Base-by-base conservation (phyloP, 2,797 vertebrate species). In the Rhadinocentrus ornatus region DNA sequence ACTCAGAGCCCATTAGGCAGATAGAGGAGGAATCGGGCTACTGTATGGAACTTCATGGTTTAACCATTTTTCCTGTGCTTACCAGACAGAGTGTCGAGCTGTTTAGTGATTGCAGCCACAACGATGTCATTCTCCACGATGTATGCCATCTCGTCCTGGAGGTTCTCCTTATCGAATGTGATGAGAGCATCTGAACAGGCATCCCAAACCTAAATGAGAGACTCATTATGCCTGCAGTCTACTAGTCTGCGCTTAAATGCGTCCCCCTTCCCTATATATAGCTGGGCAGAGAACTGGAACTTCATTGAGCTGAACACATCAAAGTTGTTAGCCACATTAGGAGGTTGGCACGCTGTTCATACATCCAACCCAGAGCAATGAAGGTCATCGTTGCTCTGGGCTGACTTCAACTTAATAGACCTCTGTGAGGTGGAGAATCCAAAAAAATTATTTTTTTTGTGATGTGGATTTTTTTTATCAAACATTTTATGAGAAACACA, bases 171-270 rank as follows among this genome's bases (percentile, higher is more conserved):
- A 95, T 99, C 97, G 74, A 99, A 99, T 57, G 95, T 93, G 86
- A 99, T 99, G 93, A 99, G 93, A 82, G 97, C 97, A 91, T 99
- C 97, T 29, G 98, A 99, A 92, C 97, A 99, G 89, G 96, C 96
- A 71, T 99, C 98, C 98, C 98, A 99, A 80, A 99, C 97, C 98
- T 98, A 93, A 84, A 89, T 91, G 89, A 90, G 62, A 92, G 88
- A 80, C 77, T 71, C 77, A 85, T 92, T 90, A 92, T 66, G 76
- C 61, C 67, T 80, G 92, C 27, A 91, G 92, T 89, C 84, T 68
- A 73, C 73, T 75, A 85, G 78, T 85, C 82, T 87, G 64, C 88
- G 82, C 84, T 91, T 89, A 89, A 90, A 90, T 62, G 70, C 81
- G 87, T 84, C 88, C 82, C 86, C 85, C 63, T 82, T 76, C 65